Base-by-base conservation (phyloP, 2,888 invertebrate species). In the Cantharis rustica region DNA sequence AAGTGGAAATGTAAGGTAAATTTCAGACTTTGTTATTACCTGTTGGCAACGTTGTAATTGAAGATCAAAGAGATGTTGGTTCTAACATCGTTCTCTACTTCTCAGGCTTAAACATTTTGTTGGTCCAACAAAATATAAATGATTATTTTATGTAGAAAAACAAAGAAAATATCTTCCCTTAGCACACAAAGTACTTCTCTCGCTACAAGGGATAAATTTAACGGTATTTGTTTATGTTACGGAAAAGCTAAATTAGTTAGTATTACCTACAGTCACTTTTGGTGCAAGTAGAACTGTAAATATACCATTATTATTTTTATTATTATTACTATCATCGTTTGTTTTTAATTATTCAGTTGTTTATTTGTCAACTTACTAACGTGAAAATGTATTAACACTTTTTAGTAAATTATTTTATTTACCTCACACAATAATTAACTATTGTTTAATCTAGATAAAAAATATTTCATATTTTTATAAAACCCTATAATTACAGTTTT, bases 21-120 rank as follows among this genome's bases (percentile, higher is more conserved):
- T 69, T 66, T 72, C 70, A 69, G 69, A 73, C 73, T 73, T 74
- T 71, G 73, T 69, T 47, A 61, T 62, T 75, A 78, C 78, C 78
- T 78, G 78, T 78, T 78, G 62, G 78, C 72, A 76, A 78, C 78
- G 74, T 47, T 78, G 73, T 75, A 76, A 78, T 78, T 78, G 78
- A 78, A 78, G 78, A 78, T 78, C 78, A 78, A 78, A 78, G 78
- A 61, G 26, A 73, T 31, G 73, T 74, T 75, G 77, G 72, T 75
- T 75, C 72, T 66, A 77, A 75, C 72, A 20, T 47, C 71, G 72
- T 47, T 66, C 64, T 10, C 23, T 23, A 23, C n/a, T 66, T 23
- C 64, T 20, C 64, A 20, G 16, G 77, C 61, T 69, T 20, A 64
- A 68, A 16, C 75, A 72, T 77, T 75, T 75, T 61, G 61, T 69